Base-by-base conservation (phyloP, 2,888 invertebrate species). In the Oscheius sp. region DNA sequence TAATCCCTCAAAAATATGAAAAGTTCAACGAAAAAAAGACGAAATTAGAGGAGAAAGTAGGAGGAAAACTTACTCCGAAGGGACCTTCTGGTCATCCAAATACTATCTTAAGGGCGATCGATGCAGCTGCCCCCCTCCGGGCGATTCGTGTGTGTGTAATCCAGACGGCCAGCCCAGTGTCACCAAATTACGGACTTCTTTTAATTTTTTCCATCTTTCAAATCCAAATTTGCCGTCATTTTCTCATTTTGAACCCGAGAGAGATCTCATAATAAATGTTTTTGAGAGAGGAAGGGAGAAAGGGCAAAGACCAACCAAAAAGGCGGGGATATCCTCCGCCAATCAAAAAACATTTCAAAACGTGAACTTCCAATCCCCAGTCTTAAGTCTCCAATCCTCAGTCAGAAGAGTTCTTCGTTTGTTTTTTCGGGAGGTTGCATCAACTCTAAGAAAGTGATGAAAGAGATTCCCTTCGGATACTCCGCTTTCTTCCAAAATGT, bases 71-170 rank as follows among this genome's bases (percentile, higher is more conserved):
- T n/a, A n/a, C n/a, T n/a, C n/a, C n/a, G n/a, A n/a, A n/a, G n/a
- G n/a, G n/a, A n/a, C n/a, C n/a, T n/a, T n/a, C n/a, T n/a, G n/a
- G n/a, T n/a, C n/a, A n/a, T 25, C 25, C 12, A 25, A 48, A 55
- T 34, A 55, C 55, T 55, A 55, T 55, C 55, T 55, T 55, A 33
- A 55, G 55, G 55, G 33, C 31, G 33, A 55, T 55, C 55, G 55
- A 55, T 55, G 33, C 33, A 29, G 42, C 42, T n/a, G 34, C 23
- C 17, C 55, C 55, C 48, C 20, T 23, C 55, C 34, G 20, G 31
- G 55, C 34, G 34, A 33, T n/a, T 20, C 34, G 33, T 34, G 55
- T 55, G 55, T 53, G 55, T 55, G 55, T 55, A 55, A 55, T 55
- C 55, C 55, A 55, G 55, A 55, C 55, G 34, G 20, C 20, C 17